phyloP scores from a whole-genome alignment of 2,797 vertebrate genomes.

The Dipus sagitta region DNA sequence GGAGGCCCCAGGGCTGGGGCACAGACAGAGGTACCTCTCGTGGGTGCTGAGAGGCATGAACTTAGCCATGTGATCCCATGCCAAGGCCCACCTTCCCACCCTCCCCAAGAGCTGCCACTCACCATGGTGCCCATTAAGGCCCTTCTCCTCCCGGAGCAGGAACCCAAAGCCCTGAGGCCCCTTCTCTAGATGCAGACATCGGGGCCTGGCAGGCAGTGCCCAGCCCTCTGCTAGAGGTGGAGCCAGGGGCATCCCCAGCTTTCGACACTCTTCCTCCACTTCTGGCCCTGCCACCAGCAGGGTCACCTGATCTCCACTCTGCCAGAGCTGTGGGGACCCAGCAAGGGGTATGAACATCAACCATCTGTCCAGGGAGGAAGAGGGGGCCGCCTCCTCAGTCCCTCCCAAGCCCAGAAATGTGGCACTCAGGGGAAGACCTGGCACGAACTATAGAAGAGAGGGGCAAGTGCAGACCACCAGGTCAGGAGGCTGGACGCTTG shows the following conservation, averaged over 20 bases:
- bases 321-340: constrained; percentile 90
- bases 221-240: constrained; percentile 90
- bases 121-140: constrained; percentile 87
- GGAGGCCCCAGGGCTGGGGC: not conserved
- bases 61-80: not conserved
- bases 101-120: constrained; percentile 80
- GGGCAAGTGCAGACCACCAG: not conserved
- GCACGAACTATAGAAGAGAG: not conserved
- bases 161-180: constrained; percentile 94
- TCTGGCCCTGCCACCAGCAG: constrained; percentile 92
- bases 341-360: not conserved
- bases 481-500: fast-evolving
- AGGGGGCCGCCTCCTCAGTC: not conserved
- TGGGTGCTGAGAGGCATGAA: not conserved
- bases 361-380: not conserved
- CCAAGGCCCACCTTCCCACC: not conserved
- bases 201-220: constrained; percentile 89
- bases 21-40: too few relatives aligned
- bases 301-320: constrained; percentile 88
- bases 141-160: constrained; percentile 93
- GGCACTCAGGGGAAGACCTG: not conserved
- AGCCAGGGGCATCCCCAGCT: constrained; percentile 89
- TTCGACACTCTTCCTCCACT: constrained; percentile 90
- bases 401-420: not conserved
- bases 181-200: constrained; percentile 91